Evolutionary conservation across 2,888 invertebrate genomes (phyloP), one percentile per base, ranked within the genome.

Genomic region (Cremastinae sp.): DNA sequence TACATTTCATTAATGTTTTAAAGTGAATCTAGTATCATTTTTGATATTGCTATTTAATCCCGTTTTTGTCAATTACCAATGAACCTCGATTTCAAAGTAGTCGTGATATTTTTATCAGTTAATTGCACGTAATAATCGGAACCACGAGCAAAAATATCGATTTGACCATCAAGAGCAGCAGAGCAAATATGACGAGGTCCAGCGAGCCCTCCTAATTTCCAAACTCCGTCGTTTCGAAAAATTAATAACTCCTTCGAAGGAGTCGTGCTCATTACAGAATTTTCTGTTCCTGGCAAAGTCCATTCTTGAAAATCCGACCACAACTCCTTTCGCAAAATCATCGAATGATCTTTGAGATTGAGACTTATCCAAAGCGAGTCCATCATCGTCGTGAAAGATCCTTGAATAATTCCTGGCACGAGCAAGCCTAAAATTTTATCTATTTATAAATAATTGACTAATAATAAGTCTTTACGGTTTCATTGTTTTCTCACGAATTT

Each of bases 181-280:
- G 55, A 59, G 7, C 81, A 75, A 9, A 84, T 73, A 10, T 78
- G 79, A 49, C 76, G 76, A 0, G 85, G 87, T 9, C 79, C 82
- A 0, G 79, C 81, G 2, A 86, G 75, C 39, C 85, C 85, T 16
- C 81, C 82, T 2, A 88, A 74, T 73, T 80, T 82, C 87, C 87
- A 88, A 35, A 88, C 72, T 10, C 87, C 87, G 51, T 87, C 83
- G 3, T 81, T 81, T 20, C 83, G 74, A 2, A 84, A 53, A 12
- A 88, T 65, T 7, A 88, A 39, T 1, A 85, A 73, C 61, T 88
- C 85, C 22, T 79, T 61, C 41, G 79, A 82, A 0, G 81, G 79
- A 0, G 71, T 28, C 12, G 55, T 62, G 16, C 61, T 80, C 53
- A 82, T 61, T 1, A 55, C 3, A 20, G 84, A 81, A 0, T 59